These are phyloP conservation scores for Erebia aethiops DNA, from an alignment of 2,888 invertebrate genomes.

Conservation along the genomic window DNA sequence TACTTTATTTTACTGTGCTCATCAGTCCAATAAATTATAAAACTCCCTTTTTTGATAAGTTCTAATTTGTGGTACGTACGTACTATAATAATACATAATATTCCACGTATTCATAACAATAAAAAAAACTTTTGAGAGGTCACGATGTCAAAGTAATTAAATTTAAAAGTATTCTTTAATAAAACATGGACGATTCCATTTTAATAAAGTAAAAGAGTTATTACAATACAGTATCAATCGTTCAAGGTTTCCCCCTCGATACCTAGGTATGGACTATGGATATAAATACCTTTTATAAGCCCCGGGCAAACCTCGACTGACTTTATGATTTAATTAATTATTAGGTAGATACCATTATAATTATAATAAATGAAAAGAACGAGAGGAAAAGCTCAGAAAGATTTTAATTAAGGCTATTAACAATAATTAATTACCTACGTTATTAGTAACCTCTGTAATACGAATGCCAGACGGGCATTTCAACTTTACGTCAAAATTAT, in stretches of 20 bases:
- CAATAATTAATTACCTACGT: slow-evolving; percentile 24
- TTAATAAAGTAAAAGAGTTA: not conserved
- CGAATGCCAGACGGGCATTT: slow-evolving; percentile 3
- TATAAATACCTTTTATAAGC: slow-evolving; percentile 37
- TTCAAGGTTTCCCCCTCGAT: not conserved
- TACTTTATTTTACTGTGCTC: too few species aligned
- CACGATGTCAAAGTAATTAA: not conserved
- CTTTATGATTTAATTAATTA: slow-evolving; percentile 16
- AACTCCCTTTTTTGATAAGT: too few species aligned
- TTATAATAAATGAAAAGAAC: slow-evolving; percentile 12
- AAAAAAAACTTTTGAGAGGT: not conserved
- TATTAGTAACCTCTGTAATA: slow-evolving; percentile 20
- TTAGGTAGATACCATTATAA: slow-evolving; percentile 12
- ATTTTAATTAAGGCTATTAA: slow-evolving; percentile 24
- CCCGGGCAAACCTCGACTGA: not conserved
- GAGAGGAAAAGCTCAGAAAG: slow-evolving; percentile 14
- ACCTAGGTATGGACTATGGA: slow-evolving; percentile 53
- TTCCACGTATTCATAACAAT: not conserved
- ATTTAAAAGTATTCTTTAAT: not conserved
- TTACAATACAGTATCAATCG: not conserved
- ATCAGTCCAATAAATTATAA: too few species aligned
- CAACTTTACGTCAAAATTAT: slow-evolving; percentile 4
- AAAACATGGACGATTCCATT: not conserved
- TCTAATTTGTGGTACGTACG: too few species aligned
- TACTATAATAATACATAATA: too few species aligned